These are phyloP conservation scores for Muntiacus reevesi DNA, from an alignment of 2,113 vertebrate genomes.

Conservation along the genomic window DNA sequence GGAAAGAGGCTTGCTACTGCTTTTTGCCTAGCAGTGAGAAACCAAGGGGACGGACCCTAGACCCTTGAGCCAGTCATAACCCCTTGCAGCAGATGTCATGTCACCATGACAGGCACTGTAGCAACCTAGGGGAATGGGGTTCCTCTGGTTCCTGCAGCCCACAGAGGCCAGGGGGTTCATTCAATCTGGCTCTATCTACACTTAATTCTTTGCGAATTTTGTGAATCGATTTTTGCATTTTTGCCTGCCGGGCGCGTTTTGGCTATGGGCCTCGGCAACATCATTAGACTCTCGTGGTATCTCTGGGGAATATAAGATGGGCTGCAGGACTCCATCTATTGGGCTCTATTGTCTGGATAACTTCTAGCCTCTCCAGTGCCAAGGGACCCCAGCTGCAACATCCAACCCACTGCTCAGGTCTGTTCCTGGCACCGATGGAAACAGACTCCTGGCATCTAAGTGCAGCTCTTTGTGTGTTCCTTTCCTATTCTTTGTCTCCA, in stretches of 20 bases:
- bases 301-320: constrained; percentile 43
- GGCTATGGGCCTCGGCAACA: constrained; percentile 30
- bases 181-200: neutral
- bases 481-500: constrained; percentile 18
- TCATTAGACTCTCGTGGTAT: constrained; percentile 13
- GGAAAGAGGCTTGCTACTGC: neutral
- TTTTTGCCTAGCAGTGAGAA: neutral
- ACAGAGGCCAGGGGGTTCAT: neutral
- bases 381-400: neutral
- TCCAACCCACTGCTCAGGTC: neutral
- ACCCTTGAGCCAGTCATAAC: neutral
- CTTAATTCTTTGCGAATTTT: constrained; percentile 44
- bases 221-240: constrained; percentile 50
- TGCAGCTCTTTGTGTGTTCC: neutral
- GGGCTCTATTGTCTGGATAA: neutral
- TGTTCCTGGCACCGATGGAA: neutral
- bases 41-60: neutral
- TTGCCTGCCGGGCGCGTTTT: constrained; percentile 32
- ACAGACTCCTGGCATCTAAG: neutral
- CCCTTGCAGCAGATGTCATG: neutral
- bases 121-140: neutral
- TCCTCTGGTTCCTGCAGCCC: neutral
- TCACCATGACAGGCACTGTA: neutral
- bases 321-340: constrained; percentile 20
- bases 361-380: constrained; percentile 28